A percentile compares a stretch with the other conserved stretches of the same genome.
Evolutionary conservation across 2,888 invertebrate species (phyloP).

Genomic region (Drosophila histrio): DNA sequence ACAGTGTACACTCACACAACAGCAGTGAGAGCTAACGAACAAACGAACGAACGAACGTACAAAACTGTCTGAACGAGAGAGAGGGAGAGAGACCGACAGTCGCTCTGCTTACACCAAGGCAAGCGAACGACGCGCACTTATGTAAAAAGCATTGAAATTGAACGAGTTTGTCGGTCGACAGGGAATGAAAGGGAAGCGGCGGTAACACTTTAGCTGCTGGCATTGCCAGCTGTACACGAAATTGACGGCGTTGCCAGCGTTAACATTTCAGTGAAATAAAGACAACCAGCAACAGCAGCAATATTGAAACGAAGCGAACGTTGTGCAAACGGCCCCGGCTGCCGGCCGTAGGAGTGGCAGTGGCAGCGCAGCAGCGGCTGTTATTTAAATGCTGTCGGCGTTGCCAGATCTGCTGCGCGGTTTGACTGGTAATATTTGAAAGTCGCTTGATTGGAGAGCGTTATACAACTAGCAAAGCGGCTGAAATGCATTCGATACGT

Average conservation of each 20-base stretch:
- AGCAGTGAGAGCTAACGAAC: constrained; percentile 24
- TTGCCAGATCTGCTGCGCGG: constrained; percentile 48
- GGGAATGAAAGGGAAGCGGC: constrained; percentile 28
- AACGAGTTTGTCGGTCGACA: constrained; percentile 68
- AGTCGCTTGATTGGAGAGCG: constrained; percentile 41
- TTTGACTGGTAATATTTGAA: constrained; percentile 44
- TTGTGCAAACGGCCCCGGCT: constrained; percentile 63
- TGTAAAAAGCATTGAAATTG: constrained; percentile 77
- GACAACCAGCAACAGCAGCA: constrained; percentile 45
- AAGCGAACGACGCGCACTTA: constrained; percentile 61
- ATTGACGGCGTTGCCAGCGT: constrained; percentile 61
- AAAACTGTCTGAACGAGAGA: background rate
- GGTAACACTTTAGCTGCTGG: constrained; percentile 42
- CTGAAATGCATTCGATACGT: constrained; percentile 29
- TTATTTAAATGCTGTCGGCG: constrained; percentile 59
- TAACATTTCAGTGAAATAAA: constrained; percentile 51
- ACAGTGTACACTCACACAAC: constrained; percentile 42
- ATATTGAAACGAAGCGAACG: constrained; percentile 57
- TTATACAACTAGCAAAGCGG: constrained; percentile 36
- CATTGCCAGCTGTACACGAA: constrained; percentile 55
- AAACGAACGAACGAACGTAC: background rate
- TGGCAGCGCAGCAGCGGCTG: constrained; percentile 54
- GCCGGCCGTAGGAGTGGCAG: constrained; percentile 62
- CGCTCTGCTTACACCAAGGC: constrained; percentile 43
- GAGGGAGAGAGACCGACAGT: background rate